Conservation (phyloP, 2,113 vertebrate species). For the Malaclemys terrapin region DNA sequence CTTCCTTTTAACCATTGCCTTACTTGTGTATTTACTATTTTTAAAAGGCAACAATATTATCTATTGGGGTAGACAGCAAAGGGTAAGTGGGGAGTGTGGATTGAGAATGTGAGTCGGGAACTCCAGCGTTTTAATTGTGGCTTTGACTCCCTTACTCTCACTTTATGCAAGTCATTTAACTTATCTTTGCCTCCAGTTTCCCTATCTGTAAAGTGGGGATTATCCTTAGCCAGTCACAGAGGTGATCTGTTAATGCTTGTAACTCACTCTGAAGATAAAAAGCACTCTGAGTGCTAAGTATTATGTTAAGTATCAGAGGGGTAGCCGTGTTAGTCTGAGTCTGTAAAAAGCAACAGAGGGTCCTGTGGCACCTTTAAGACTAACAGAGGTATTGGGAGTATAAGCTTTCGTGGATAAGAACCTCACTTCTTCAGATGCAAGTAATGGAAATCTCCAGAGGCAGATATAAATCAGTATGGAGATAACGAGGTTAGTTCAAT, state of each 20-base stretch:
- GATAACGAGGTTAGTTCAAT: no score
- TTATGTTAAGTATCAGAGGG: not conserved
- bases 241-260: not conserved
- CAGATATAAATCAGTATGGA: no score
- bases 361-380: no score
- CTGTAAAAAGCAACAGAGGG: no score
- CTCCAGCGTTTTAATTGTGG: not conserved
- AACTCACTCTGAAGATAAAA: not conserved
- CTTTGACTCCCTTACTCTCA: not conserved
- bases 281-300: not conserved
- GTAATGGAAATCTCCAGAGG: no score
- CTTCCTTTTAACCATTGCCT: not conserved
- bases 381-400: no score
- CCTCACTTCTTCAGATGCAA: no score
- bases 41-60: not conserved
- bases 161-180: not conserved
- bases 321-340: no score
- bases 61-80: fast-evolving
- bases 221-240: not conserved
- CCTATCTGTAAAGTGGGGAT: not conserved
- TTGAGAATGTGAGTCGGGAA: not conserved
- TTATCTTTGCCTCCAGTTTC: not conserved
- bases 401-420: no score
- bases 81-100: not conserved
- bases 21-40: not conserved